Percentiles rank a stretch among this genome's conserved stretches.
phyloP scores from a whole-genome alignment of 2,888 invertebrate species.

The Drosophila kokeensis region DNA sequence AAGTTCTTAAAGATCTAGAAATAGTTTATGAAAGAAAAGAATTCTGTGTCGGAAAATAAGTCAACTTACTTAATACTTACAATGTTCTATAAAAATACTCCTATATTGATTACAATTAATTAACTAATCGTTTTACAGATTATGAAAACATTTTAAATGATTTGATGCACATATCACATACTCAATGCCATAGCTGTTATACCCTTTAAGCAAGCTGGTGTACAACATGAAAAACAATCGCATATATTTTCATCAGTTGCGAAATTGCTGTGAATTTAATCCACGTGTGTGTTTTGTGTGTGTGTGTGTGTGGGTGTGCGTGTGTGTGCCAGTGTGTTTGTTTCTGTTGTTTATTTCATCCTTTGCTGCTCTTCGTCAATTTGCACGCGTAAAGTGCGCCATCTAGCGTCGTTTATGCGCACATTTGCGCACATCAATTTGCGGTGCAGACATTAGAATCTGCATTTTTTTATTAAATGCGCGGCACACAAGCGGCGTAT shows the following conservation, averaged over 20 bases:
- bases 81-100: not conserved
- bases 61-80: not conserved
- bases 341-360: slow-evolving; percentile 33
- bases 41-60: not conserved
- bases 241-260: slow-evolving; percentile 62
- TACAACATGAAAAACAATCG: slow-evolving; percentile 38
- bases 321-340: slow-evolving; percentile 15
- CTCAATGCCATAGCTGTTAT: not conserved
- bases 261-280: slow-evolving; percentile 75
- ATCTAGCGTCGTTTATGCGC: slow-evolving; percentile 77
- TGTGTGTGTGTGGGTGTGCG: slow-evolving; percentile 16
- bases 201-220: not conserved
- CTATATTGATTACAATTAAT: not conserved
- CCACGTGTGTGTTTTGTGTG: slow-evolving; percentile 42
- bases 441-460: slow-evolving; percentile 77
- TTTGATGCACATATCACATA: not conserved
- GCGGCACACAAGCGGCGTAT: slow-evolving; percentile 55
- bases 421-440: slow-evolving; percentile 78
- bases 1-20: not conserved
- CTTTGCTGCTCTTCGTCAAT: slow-evolving; percentile 57
- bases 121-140: not conserved
- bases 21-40: not conserved
- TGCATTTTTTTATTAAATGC: slow-evolving; percentile 73
- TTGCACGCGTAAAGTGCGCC: slow-evolving; percentile 76
- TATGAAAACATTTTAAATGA: not conserved